Percentiles rank a stretch among this genome's conserved stretches.
These are phyloP conservation scores for Excalfactoria chinensis DNA, from an alignment of 2,113 vertebrate species.

Conservation along the genomic window DNA sequence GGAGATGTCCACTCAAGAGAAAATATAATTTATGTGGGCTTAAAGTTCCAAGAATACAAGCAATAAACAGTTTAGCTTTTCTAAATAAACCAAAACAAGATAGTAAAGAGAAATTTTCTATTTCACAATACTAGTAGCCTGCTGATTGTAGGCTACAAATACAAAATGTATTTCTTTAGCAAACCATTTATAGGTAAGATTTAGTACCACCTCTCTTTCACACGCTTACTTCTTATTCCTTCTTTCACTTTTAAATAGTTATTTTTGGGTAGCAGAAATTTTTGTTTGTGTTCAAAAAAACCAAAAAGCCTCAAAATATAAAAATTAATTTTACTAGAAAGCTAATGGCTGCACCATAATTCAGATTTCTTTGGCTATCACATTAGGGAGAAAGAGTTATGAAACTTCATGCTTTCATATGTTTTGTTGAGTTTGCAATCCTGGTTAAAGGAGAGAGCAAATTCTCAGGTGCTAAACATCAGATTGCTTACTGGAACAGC, in stretches of 20 bases:
- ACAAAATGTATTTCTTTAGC: not conserved
- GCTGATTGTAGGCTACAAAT: not conserved
- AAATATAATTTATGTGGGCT: not conserved
- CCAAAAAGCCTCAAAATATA: not conserved
- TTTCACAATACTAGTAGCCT: not conserved
- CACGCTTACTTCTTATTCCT: not conserved
- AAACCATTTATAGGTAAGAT: not conserved
- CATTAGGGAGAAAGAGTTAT: conserved; percentile 56
- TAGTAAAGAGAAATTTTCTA: not conserved
- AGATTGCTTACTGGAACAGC: conserved; percentile 80
- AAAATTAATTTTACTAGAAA: conserved; percentile 55
- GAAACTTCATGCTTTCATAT: conserved; percentile 69
- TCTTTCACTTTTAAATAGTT: not conserved
- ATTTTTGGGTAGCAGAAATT: not conserved
- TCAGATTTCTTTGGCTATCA: conserved; percentile 51
- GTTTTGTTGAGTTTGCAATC: conserved; percentile 81
- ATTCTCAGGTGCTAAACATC: conserved; percentile 77
- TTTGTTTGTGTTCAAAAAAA: not conserved
- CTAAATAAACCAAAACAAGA: not conserved
- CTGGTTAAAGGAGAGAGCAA: conserved; percentile 69
- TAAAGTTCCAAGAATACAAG: not conserved
- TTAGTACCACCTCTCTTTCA: not conserved
- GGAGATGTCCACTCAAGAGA: not conserved
- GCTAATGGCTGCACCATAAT: conserved; percentile 58
- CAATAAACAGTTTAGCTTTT: not conserved